Conservation (phyloP, 2,113 vertebrate species). For the Sebastes schlegelii region DNA sequence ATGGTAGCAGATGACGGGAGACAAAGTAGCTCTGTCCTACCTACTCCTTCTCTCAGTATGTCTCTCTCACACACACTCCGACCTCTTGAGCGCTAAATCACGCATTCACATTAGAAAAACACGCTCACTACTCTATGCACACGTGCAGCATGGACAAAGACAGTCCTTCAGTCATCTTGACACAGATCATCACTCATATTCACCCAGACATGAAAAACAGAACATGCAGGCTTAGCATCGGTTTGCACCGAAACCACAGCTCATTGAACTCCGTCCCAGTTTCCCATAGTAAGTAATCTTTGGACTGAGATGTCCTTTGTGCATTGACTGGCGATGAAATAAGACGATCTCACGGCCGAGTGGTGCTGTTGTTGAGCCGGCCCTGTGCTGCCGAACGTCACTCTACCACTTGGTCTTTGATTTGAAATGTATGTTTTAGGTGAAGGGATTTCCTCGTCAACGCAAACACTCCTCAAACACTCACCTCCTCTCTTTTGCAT, state of each 20-base stretch:
- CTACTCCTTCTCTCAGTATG: constrained; percentile 52
- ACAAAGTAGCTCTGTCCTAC: constrained; percentile 82
- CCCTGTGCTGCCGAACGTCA: constrained; percentile 6
- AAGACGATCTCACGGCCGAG: constrained; percentile 35
- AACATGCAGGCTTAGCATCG: constrained; percentile 51
- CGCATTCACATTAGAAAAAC: constrained; percentile 57
- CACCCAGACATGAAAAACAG: constrained; percentile 68
- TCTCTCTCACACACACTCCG: constrained; percentile 35
- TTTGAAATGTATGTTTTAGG: constrained; percentile 28
- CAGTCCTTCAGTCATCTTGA: constrained; percentile 72
- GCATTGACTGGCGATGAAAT: constrained; percentile 32
- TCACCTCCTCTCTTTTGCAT: background rate
- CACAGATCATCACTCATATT: constrained; percentile 73
- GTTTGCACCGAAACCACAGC: constrained; percentile 60
- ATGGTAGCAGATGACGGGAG: constrained; percentile 83
- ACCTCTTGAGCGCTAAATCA: constrained; percentile 57
- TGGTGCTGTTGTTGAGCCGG: constrained; percentile 32
- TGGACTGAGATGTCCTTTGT: constrained; percentile 68
- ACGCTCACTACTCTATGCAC: constrained; percentile 15
- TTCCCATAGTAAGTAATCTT: constrained; percentile 39
- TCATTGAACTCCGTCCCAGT: constrained; percentile 66
- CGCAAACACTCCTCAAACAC: background rate
- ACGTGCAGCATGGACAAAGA: constrained; percentile 65
- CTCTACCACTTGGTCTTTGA: background rate
- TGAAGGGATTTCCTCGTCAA: constrained; percentile 34